Evolutionary conservation across 1,140 invertebrate genomes (phyloP).

Genomic region (Tetragnatha versicolor): DNA sequence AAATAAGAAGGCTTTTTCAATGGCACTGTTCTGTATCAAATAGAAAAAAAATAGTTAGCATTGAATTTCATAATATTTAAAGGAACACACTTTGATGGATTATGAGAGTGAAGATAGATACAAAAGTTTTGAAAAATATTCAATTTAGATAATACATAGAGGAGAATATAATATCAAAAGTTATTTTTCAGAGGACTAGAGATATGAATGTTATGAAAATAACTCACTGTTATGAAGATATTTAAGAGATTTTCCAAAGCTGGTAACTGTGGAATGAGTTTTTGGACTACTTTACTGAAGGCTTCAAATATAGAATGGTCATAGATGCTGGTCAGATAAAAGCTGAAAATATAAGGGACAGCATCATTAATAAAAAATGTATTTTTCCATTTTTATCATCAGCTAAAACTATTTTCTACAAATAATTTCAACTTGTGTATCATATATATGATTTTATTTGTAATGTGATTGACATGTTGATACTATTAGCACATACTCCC

Average conservation of each 20-base stretch:
- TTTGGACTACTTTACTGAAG: conserved; percentile 99
- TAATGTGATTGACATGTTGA: too few relatives aligned
- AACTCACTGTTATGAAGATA: conserved; percentile 96
- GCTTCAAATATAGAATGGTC: conserved; percentile 99
- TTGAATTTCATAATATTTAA: not conserved
- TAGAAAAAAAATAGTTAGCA: not conserved
- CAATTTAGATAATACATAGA: not conserved
- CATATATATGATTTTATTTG: too few relatives aligned
- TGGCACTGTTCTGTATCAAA: conserved; percentile 89
- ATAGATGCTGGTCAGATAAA: conserved; percentile 98
- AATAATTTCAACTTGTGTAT: too few relatives aligned
- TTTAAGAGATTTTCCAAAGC: conserved; percentile 98
- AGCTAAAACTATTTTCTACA: too few relatives aligned
- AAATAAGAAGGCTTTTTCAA: conserved; percentile 98
- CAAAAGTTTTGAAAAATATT: not conserved
- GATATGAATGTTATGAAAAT: too few relatives aligned
- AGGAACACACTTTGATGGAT: not conserved
- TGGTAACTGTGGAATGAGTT: conserved; percentile 95
- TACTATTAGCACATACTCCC: too few relatives aligned
- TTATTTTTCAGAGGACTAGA: too few relatives aligned
- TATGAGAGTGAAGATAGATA: not conserved
- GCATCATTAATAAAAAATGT: too few relatives aligned
- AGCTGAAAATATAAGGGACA: conserved; percentile 68
- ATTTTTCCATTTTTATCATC: too few relatives aligned
- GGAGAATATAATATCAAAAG: not conserved